Base-by-base conservation (phyloP, 1,140 invertebrate species). In the Trichoplusia ni region DNA sequence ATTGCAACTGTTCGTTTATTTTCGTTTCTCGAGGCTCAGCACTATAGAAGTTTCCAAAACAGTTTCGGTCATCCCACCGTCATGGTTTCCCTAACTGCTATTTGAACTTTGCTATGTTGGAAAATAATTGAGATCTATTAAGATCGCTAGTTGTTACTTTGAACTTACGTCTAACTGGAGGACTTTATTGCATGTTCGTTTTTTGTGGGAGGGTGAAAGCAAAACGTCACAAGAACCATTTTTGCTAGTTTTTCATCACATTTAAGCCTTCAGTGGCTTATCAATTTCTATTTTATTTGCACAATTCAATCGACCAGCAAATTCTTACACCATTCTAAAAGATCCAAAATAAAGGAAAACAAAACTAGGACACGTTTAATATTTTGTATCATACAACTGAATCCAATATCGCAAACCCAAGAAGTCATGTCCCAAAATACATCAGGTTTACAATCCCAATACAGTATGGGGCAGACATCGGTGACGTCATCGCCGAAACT, bases 1-100 rank as follows among this genome's bases (percentile, higher is more conserved):
- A 69, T 69, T 69, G 66, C 66, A 64, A 69, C 53, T 27, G 51
- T 68, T 63, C 59, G 53, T 68, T 63, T 63, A 69, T 69, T 69
- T 69, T 53, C 53, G 47, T 69, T 60, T 37, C 56, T 47, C 54
- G 44, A 42, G 49, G 31, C 47, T 46, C 19, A 13, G 37, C 33
- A 58, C 16, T 31, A 37, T 51, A 44, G 46, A 35, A 67, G 29
- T 61, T 66, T 59, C 25, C 42, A 29, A 23, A 54, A 63, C 37
- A 35, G 49, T 63, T 63, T 54, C 49, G 37, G 14, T 5, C 33
- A 38, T 38, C 27, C 35, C 33, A 38, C 11, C 35, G 27, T 38
- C 18, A 54, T 54, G 51, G 21, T 4, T 54, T 53, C 33, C 33
- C 2, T 21, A 18, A 19, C 9, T 27, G 5, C 21, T 13, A 54